phyloP scores from a whole-genome alignment of 2,113 vertebrate species.

The Mesitornis unicolor region DNA sequence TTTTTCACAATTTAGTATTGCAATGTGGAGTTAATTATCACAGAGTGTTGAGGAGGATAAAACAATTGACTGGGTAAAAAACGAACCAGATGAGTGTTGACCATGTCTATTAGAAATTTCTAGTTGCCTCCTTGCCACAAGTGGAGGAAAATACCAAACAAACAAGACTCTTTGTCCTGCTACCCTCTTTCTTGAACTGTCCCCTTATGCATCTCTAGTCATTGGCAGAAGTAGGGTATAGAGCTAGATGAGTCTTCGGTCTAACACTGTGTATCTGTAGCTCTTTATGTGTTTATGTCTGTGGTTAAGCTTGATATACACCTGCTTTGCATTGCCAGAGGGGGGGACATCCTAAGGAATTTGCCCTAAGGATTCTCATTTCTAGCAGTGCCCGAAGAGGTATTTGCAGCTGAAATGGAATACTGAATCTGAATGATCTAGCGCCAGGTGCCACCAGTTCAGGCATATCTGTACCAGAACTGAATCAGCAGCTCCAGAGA shows the following conservation, averaged over 20 bases:
- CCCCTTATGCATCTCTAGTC: neutral
- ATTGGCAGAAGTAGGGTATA: neutral
- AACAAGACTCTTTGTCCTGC: neutral
- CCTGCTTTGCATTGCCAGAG: neutral
- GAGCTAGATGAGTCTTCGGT: neutral
- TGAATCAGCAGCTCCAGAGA: neutral
- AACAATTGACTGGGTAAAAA: neutral
- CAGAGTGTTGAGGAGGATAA: neutral
- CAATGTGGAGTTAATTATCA: neutral
- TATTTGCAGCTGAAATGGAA: neutral
- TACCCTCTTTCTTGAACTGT: neutral
- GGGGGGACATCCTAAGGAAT: neutral
- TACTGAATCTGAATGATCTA: neutral
- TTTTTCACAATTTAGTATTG: neutral
- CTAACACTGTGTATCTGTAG: neutral
- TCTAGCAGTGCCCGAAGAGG: neutral
- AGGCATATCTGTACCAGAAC: neutral
- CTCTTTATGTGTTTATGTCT: neutral
- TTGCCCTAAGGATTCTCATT: neutral
- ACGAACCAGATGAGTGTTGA: neutral
- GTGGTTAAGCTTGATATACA: neutral
- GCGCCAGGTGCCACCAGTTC: neutral
- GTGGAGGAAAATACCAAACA: neutral
- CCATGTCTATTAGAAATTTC: neutral
- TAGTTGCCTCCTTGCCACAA: neutral